Evolutionary conservation across 1,140 invertebrate genomes (phyloP).

Genomic region (Hylyphantes graminicola): DNA sequence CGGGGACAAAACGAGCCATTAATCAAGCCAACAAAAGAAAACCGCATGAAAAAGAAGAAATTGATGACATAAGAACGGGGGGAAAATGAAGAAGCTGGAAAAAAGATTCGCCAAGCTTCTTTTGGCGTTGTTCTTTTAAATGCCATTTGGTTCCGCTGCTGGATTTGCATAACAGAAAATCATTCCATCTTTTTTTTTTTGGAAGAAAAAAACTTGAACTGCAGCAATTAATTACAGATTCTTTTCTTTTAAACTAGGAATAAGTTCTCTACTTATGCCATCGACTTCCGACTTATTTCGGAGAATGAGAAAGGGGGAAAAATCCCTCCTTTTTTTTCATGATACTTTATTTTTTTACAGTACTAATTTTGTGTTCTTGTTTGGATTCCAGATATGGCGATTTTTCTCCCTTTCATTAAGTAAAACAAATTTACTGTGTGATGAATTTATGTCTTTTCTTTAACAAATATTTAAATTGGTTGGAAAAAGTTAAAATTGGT

Average conservation of each 20-base stretch:
- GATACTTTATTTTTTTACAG: slow-evolving; percentile 33
- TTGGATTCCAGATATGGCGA: slow-evolving; percentile 33
- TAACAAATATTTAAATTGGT: no score
- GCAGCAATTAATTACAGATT: slow-evolving; percentile 54
- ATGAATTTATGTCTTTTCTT: neutral
- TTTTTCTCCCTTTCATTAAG: neutral
- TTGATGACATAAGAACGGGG: slow-evolving; percentile 42
- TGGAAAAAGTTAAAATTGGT: no score
- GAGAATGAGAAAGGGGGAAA: no score
- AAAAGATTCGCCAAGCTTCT: slow-evolving; percentile 28
- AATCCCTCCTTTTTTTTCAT: slow-evolving; percentile 12
- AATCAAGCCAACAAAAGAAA: slow-evolving; percentile 49
- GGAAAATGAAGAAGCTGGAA: neutral
- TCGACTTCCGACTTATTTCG: neutral
- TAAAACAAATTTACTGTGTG: neutral
- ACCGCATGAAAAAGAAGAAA: slow-evolving; percentile 52
- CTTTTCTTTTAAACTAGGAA: slow-evolving; percentile 54
- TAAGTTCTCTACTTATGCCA: slow-evolving; percentile 49
- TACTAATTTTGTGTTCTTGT: slow-evolving; percentile 4
- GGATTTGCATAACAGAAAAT: slow-evolving; percentile 53
- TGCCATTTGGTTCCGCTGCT: slow-evolving; percentile 54
- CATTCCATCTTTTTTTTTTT: neutral
- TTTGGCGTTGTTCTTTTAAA: slow-evolving; percentile 55
- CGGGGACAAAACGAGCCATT: slow-evolving; percentile 43
- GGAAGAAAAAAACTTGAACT: slow-evolving; percentile 1